Evolutionary conservation across 2,113 vertebrate genomes (phyloP), one percentile per base, ranked within the genome.

Genomic region (Hucho hucho): DNA sequence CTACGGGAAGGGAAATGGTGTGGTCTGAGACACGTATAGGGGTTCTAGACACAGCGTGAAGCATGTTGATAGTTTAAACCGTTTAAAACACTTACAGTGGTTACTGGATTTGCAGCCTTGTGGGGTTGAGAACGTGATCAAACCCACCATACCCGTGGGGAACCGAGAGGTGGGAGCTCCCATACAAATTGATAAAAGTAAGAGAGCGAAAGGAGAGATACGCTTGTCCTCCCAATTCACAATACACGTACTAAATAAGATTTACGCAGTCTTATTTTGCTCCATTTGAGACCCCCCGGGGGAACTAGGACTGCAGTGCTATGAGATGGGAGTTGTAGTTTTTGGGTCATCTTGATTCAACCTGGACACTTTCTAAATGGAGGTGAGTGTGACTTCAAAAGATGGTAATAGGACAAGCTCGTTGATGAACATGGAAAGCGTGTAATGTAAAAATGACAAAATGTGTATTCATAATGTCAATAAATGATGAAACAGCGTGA

Each of bases 51-150:
- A 80, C 83, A 74, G 81, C 82, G 53, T 59, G 77, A 78, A 86
- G 75, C 77, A 64, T 86, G 76, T 47, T 80, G 83, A 86, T 85
- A 79, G 82, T 87, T 89, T 79, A 86, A 88, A 88, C 74, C 77
- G 72, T 87, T 91, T 90, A 87, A 92, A 93, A 90, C 84, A 89
- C 87, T 86, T 87, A 87, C 84, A 90, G 86, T 86, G 81, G 86
- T 90, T 90, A 90, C 84, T 75, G 90, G 90, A 90, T 92, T 90
- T 92, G 90, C 76, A 84, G 83, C 84, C 85, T 87, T 86, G 85
- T 78, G 87, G 84, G 85, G 89, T 86, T 90, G 89, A 88, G 84
- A 89, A 81, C 79, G 72, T 87, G 84, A 88, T 91, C 85, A 93
- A 90, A 88, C 89, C 86, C 90, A 26, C 79, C 6, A 65, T 71